phyloP scores from a whole-genome alignment of 2,113 vertebrate genomes.

The Rhinolophus ferrumequinum region DNA sequence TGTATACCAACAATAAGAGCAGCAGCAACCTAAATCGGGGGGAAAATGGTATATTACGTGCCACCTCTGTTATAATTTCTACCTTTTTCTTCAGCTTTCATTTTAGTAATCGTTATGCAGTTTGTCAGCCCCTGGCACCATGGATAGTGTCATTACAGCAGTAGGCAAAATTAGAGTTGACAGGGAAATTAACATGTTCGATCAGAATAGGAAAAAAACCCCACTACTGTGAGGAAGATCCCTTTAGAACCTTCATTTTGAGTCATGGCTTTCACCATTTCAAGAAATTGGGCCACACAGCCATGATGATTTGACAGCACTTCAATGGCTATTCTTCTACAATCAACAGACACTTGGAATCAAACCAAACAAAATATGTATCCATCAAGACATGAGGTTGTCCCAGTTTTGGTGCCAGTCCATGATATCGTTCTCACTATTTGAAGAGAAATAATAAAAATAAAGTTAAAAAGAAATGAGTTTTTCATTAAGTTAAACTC shows the following conservation, averaged over 20 bases:
- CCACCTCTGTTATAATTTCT: background rate
- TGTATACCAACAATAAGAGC: background rate
- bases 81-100: slow-evolving; percentile 13
- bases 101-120: slow-evolving; percentile 3
- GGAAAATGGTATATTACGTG: background rate
- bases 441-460: background rate
- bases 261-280: background rate
- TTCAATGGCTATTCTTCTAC: background rate
- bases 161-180: slow-evolving; percentile 33
- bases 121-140: background rate
- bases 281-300: background rate
- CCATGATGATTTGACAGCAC: background rate
- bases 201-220: background rate
- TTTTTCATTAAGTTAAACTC: background rate
- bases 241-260: background rate
- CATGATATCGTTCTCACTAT: background rate
- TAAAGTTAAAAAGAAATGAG: background rate
- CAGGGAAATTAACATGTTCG: slow-evolving; percentile 34
- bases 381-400: background rate
- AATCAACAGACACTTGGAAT: background rate
- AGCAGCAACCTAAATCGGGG: background rate
- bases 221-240: background rate
- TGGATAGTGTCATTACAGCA: background rate
- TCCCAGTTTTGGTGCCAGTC: background rate
- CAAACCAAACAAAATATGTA: background rate